Base-by-base conservation (phyloP, 2,113 vertebrate genomes). In the Chaetodon auriga region DNA sequence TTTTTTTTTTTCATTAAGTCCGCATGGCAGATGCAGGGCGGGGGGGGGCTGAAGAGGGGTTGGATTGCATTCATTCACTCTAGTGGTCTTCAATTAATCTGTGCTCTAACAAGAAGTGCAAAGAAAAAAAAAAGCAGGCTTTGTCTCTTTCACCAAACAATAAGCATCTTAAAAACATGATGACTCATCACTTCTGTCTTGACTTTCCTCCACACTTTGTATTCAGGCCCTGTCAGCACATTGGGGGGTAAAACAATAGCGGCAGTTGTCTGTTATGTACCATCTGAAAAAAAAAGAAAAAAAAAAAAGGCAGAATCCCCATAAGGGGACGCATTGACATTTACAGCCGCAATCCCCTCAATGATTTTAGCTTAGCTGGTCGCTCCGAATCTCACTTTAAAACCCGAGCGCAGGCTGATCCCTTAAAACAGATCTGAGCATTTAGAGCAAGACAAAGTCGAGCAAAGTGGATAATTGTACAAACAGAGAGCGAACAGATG, bases 401-500 rank as follows among this genome's bases (percentile, higher is more conserved):
- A 84, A 65, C 30, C 81, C 23, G 3, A 78, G 48, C 80, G 57
- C 41, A 35, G 41, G 78, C 84, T 87, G 77, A 90, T 82, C 77
- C 80, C 23, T 86, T 63, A 84, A 81, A 82, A 81, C 58, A 64
- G 21, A 70, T 83, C 75, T 1, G n/a, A 58, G 68, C 71, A 68
- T 88, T 74, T 73, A 64, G 49, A 73, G 49, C 2, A 57, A 76
- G 48, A 75, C 81, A 86, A 88, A 87, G 53, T 63, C n/a, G 11
- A 15, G 45, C 63, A 89, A 83, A 91, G 81, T 89, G 84, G 84
- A 86, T 87, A 87, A 90, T 70, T 90, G 82, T 49, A 4, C 62
- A 81, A 85, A 91, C 60, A 92, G 78, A 81, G 57, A 60, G 53
- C 1, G 38, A 41, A 30, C 30, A 30, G 30, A 30, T 30, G 30